phyloP scores from a whole-genome alignment of 1,140 invertebrate genomes.

The Dendrolimus kikuchii region DNA sequence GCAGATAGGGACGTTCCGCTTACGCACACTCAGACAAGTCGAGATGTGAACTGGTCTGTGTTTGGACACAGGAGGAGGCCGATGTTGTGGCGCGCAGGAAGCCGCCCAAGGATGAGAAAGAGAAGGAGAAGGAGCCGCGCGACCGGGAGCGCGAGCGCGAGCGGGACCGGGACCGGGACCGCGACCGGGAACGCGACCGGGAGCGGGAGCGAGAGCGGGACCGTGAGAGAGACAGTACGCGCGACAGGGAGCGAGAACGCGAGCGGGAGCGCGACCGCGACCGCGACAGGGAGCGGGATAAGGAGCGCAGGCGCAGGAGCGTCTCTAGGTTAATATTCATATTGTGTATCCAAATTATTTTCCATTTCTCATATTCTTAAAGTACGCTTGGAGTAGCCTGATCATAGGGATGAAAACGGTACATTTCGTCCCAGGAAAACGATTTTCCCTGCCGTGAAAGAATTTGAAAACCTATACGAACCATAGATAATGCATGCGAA shows the following conservation, averaged over 20 bases:
- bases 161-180: slow-evolving; percentile 15
- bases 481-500: too few relatives aligned
- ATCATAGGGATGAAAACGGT: too few relatives aligned
- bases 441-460: too few relatives aligned
- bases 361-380: too few relatives aligned
- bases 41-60: not conserved
- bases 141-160: slow-evolving; percentile 16
- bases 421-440: too few relatives aligned
- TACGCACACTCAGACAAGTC: not conserved
- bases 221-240: slow-evolving; percentile 66
- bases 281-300: slow-evolving; percentile 22
- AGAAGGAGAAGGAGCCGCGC: slow-evolving; percentile 17
- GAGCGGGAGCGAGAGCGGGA: slow-evolving; percentile 15
- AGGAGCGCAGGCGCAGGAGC: too few relatives aligned
- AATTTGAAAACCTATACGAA: too few relatives aligned
- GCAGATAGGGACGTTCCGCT: too few relatives aligned
- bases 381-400: too few relatives aligned
- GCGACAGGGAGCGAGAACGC: slow-evolving; percentile 26
- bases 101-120: slow-evolving; percentile 32
- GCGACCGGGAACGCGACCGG: slow-evolving; percentile 14
- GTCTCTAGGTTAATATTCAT: too few relatives aligned
- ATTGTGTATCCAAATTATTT: too few relatives aligned
- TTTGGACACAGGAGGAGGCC: slow-evolving; percentile 53
- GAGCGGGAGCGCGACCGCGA: slow-evolving; percentile 39
- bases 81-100: slow-evolving; percentile 54